Base-by-base conservation (phyloP, 2,888 invertebrate genomes). In the Disparrhopalites patrizii region DNA sequence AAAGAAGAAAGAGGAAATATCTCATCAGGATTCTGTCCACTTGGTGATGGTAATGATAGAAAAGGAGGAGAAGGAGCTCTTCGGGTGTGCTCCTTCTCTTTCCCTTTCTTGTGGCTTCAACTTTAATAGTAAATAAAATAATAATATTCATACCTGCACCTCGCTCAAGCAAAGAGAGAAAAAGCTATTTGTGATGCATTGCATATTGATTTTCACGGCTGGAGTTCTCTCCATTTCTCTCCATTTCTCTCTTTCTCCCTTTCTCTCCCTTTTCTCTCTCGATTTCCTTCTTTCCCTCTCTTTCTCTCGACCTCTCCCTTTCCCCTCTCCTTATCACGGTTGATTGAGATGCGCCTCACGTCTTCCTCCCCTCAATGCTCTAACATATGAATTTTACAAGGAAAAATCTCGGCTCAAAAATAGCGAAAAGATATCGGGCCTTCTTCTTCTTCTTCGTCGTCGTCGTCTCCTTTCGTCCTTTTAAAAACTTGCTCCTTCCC, bases 201-300 rank as follows among this genome's bases (percentile, higher is more conserved):
- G 70, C 72, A 70, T 69, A 72, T 72, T 72, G 72, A 72, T 72
- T 72, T 67, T 63, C 60, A 66, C 62, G 68, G 63, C 58, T 58
- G 51, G 65, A 67, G 47, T 33, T n/a, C n/a, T n/a, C n/a, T n/a
- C n/a, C n/a, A n/a, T n/a, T n/a, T n/a, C n/a, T n/a, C n/a, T n/a
- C n/a, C n/a, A n/a, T n/a, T n/a, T n/a, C n/a, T n/a, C n/a, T n/a
- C n/a, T n/a, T n/a, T n/a, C n/a, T n/a, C n/a, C n/a, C n/a, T n/a
- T n/a, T n/a, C n/a, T n/a, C n/a, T n/a, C n/a, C n/a, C n/a, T n/a
- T n/a, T n/a, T n/a, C n/a, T n/a, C n/a, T n/a, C n/a, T n/a, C n/a
- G n/a, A n/a, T n/a, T n/a, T n/a, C n/a, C n/a, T n/a, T n/a, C n/a
- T n/a, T n/a, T n/a, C n/a, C n/a, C n/a, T n/a, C n/a, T n/a, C n/a